Evolutionary conservation across 2,797 vertebrate genomes (phyloP).

Genomic region (Astyanax mexicanus): DNA sequence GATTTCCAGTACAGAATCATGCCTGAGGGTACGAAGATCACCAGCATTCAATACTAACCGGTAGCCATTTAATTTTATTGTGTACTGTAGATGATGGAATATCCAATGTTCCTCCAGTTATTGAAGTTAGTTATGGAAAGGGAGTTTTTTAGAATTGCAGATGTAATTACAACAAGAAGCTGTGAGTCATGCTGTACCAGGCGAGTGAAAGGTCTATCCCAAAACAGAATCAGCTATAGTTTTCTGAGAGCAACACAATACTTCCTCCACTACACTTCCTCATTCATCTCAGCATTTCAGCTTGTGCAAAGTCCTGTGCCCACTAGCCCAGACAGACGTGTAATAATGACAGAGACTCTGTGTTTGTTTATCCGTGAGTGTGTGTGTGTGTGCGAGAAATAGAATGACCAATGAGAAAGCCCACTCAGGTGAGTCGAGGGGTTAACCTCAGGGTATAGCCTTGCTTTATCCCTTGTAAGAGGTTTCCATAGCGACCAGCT

Average conservation of each 20-base stretch:
- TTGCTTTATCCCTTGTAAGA: slow-evolving; percentile 2
- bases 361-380: background rate
- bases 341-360: background rate
- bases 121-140: too few relatives aligned
- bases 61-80: too few relatives aligned
- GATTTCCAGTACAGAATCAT: too few relatives aligned
- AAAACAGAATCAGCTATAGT: background rate
- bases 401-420: slow-evolving; percentile 37
- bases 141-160: too few relatives aligned
- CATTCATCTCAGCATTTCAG: slow-evolving; percentile 1
- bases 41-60: too few relatives aligned
- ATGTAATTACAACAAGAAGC: background rate
- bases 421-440: slow-evolving; percentile 49
- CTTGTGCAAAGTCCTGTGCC: background rate
- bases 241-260: slow-evolving; percentile 1
- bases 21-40: too few relatives aligned
- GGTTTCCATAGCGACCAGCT: slow-evolving; percentile 62
- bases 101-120: too few relatives aligned
- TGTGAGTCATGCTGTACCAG: background rate
- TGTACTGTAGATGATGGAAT: too few relatives aligned
- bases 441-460: slow-evolving; percentile 46
- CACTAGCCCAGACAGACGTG: background rate
- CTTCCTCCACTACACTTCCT: slow-evolving; percentile 20
- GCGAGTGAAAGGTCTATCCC: too few relatives aligned
- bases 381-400: slow-evolving; percentile 23